phyloP scores from a whole-genome alignment of 2,113 vertebrate genomes.

The Takifugu bimaculatus region DNA sequence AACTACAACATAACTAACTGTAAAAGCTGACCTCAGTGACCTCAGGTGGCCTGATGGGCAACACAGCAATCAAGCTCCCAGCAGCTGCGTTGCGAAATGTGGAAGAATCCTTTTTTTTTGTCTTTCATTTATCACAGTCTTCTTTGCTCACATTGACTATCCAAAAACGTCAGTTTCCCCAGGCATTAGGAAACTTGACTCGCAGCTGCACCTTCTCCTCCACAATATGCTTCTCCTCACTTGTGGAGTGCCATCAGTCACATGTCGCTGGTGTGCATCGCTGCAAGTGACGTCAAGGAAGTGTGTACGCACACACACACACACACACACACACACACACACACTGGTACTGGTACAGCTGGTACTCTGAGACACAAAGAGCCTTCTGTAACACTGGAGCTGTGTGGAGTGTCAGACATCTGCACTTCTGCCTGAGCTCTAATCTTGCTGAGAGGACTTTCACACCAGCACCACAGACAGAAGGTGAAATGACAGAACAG shows the following conservation, averaged over 20 bases:
- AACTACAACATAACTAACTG: not conserved
- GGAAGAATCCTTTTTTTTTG: not conserved
- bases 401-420: conserved; percentile 22
- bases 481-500: too few species aligned
- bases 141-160: conserved; percentile 21
- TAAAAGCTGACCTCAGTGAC: not conserved
- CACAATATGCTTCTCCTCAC: conserved; percentile 2
- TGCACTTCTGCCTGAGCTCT: conserved; percentile 24
- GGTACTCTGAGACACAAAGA: conserved; percentile 1
- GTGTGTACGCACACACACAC: not conserved
- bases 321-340: too few species aligned
- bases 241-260: too few species aligned
- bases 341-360: not conserved
- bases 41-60: not conserved
- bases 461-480: too few species aligned
- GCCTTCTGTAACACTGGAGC: conserved; percentile 10
- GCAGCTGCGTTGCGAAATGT: not conserved
- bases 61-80: not conserved
- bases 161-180: conserved; percentile 6
- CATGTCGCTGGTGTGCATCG: not conserved
- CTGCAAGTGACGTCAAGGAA: not conserved
- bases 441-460: conserved; percentile 27
- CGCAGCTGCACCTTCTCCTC: conserved; percentile 52
- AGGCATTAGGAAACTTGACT: conserved; percentile 23
- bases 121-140: not conserved